These are phyloP conservation scores for Linnaemya vulpina DNA, from an alignment of 2,888 invertebrate species.

Conservation along the genomic window DNA sequence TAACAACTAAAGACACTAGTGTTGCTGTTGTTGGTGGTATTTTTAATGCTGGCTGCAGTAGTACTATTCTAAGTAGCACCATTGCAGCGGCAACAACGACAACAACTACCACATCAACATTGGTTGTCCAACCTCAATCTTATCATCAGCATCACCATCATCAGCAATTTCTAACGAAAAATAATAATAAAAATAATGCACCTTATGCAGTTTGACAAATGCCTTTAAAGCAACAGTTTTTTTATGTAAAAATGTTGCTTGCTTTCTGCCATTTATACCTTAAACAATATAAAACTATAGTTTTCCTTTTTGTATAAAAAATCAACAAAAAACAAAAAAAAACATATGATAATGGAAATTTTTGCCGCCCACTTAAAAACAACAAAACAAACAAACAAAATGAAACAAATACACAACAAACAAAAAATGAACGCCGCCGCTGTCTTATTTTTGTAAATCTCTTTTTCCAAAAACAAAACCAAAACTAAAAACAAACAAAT, in stretches of 20 bases:
- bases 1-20: constrained; percentile 60
- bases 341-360: constrained; percentile 70
- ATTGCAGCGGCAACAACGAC: constrained; percentile 33
- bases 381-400: constrained; percentile 65
- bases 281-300: constrained; percentile 71
- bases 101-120: constrained; percentile 62
- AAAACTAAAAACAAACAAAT: constrained; percentile 45
- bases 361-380: constrained; percentile 72
- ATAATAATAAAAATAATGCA: constrained; percentile 72
- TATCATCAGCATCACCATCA: constrained; percentile 22
- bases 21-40: constrained; percentile 64
- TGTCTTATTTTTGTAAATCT: constrained; percentile 75
- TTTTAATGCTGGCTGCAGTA: constrained; percentile 41
- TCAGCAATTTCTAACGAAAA: constrained; percentile 57
- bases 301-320: constrained; percentile 72
- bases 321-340: constrained; percentile 38
- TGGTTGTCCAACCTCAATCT: constrained; percentile 58
- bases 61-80: constrained; percentile 44
- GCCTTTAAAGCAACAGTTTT: constrained; percentile 70
- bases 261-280: constrained; percentile 72
- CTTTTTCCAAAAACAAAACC: constrained; percentile 68
- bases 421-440: constrained; percentile 74
- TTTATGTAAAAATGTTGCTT: constrained; percentile 70
- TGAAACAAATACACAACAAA: constrained; percentile 65
- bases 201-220: constrained; percentile 74